Conservation (phyloP, 2,888 invertebrate genomes). For the Salticus scenicus region DNA sequence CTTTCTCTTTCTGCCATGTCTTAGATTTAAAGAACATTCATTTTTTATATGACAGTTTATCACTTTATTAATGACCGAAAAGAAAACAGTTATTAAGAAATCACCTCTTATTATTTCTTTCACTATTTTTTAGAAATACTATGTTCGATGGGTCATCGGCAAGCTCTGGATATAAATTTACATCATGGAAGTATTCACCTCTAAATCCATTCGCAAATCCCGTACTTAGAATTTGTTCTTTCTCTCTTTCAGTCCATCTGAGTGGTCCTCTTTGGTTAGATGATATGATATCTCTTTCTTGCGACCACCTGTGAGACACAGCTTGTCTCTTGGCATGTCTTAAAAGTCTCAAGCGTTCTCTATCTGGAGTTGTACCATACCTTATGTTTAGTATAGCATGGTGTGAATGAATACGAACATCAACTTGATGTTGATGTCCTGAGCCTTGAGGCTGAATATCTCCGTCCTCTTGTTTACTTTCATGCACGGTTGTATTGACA, state of each 20-base stretch:
- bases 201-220: constrained; percentile 94
- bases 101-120: constrained; percentile 62
- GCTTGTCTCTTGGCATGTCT: constrained; percentile 95
- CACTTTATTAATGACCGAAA: constrained; percentile 4
- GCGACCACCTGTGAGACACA: constrained; percentile 92
- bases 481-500: constrained; percentile 84
- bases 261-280: constrained; percentile 78
- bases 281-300: constrained; percentile 86
- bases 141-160: constrained; percentile 97
- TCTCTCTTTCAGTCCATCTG: constrained; percentile 94
- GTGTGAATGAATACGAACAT: constrained; percentile 90
- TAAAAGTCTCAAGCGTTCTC: constrained; percentile 88
- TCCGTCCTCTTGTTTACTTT: constrained; percentile 79
- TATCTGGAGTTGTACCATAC: constrained; percentile 92
- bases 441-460: constrained; percentile 67
- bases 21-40: not conserved
- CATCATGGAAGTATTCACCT: constrained; percentile 91
- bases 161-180: constrained; percentile 90
- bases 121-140: constrained; percentile 79
- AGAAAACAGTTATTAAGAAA: constrained; percentile 7
- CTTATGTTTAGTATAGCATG: constrained; percentile 94
- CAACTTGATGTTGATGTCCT: constrained; percentile 75
- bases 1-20: not conserved
- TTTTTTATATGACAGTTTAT: not conserved
- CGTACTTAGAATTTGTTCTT: constrained; percentile 90